phyloP scores from a whole-genome alignment of 2,888 invertebrate genomes.

The Halocaridina rubra region DNA sequence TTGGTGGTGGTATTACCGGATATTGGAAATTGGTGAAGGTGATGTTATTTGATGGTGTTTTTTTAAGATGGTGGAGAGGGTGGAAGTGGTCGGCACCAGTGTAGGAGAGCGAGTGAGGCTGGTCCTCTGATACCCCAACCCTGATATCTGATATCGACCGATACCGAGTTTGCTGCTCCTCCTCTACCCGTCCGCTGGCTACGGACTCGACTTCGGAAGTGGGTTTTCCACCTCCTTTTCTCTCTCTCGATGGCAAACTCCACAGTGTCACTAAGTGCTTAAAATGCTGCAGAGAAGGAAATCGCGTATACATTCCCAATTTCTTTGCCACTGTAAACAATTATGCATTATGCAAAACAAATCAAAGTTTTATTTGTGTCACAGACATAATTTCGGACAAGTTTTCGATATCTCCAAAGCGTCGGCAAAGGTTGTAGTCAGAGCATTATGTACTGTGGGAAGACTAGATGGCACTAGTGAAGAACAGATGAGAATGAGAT shows the following conservation, averaged over 20 bases:
- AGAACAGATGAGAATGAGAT: neutral
- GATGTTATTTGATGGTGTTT: neutral
- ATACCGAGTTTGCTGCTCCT: constrained; percentile 47
- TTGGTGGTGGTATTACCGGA: neutral
- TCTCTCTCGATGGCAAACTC: neutral
- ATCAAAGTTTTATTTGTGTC: neutral
- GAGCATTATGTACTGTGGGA: constrained; percentile 10
- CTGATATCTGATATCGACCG: constrained; percentile 64
- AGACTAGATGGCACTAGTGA: neutral
- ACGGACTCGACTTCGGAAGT: constrained; percentile 29
- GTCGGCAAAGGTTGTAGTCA: constrained; percentile 9
- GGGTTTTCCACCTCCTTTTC: too few species aligned
- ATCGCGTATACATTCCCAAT: too few species aligned
- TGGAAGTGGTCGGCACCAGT: constrained; percentile 17
- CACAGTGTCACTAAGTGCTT: neutral
- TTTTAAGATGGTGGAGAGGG: neutral
- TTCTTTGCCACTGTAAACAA: too few species aligned
- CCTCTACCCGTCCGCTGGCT: constrained; percentile 21
- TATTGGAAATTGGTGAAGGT: neutral
- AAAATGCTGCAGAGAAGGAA: too few species aligned
- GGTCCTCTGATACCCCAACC: constrained; percentile 58
- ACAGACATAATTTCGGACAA: too few species aligned
- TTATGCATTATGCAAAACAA: too few species aligned
- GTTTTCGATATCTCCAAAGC: constrained; percentile 24
- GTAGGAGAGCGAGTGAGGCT: constrained; percentile 55